phyloP scores from a whole-genome alignment of 1,140 invertebrate genomes.

The Tetramorium parvispinum region DNA sequence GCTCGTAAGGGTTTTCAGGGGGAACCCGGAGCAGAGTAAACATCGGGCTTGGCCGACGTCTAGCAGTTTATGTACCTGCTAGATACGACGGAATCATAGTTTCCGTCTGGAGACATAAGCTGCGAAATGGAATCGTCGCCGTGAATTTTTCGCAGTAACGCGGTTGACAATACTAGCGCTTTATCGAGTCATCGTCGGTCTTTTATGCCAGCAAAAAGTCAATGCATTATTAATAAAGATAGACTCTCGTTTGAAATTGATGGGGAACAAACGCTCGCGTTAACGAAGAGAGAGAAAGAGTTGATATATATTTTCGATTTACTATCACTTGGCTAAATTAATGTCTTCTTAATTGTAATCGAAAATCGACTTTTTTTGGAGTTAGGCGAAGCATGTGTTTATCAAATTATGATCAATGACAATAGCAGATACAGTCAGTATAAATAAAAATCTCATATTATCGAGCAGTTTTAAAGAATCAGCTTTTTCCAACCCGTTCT shows the following conservation, averaged over 20 bases:
- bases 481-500: background rate
- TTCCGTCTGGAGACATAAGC: constrained; percentile 40
- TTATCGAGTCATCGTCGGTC: constrained; percentile 16
- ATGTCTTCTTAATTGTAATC: background rate
- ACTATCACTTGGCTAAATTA: background rate
- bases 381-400: background rate
- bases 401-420: background rate
- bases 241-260: constrained; percentile 32
- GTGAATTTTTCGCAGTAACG: constrained; percentile 58
- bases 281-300: constrained; percentile 12
- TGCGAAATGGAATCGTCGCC: constrained; percentile 40
- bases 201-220: constrained; percentile 57
- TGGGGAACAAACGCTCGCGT: background rate
- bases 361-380: background rate
- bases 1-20: constrained; percentile 28
- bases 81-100: constrained; percentile 10
- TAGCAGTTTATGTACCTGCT: constrained; percentile 34
- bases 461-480: background rate
- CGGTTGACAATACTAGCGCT: constrained; percentile 49
- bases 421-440: background rate
- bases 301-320: background rate
- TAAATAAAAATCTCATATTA: background rate
- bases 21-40: constrained; percentile 35
- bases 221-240: constrained; percentile 71
- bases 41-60: constrained; percentile 7